Evolutionary conservation across 2,113 vertebrate species (phyloP).

Genomic region (Sinocyclocheilus grahami): DNA sequence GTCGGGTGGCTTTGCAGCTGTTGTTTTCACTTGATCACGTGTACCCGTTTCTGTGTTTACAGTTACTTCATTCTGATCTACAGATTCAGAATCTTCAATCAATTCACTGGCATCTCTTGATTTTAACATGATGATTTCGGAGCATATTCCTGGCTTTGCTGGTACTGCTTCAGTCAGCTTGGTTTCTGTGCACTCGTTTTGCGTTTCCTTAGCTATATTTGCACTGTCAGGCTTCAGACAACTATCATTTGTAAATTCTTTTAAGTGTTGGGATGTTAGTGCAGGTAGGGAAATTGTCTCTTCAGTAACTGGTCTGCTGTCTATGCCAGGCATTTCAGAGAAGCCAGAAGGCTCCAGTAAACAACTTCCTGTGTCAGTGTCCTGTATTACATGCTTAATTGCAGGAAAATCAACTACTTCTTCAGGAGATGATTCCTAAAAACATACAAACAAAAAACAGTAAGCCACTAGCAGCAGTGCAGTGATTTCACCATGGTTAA

Average conservation of each 20-base stretch:
- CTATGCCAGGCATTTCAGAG: neutral
- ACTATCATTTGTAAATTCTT: constrained; percentile 13
- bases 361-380: neutral
- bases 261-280: neutral
- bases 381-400: neutral
- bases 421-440: neutral
- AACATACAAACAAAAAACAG: neutral
- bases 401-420: neutral
- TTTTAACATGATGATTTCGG: constrained; percentile 14
- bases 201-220: neutral
- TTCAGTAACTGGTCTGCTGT: neutral
- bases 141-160: neutral
- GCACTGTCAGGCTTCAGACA: neutral
- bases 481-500: neutral
- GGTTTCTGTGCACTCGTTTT: neutral
- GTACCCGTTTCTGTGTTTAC: neutral
- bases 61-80: neutral
- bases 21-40: neutral
- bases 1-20: neutral
- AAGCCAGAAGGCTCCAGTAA: neutral
- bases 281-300: neutral
- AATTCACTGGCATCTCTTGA: neutral
- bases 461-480: neutral
- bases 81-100: neutral
- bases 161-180: neutral